These are phyloP conservation scores for Zoanthus sansibaricus DNA, from an alignment of 92 coral and sea anemone genomes.

Conservation along the genomic window DNA sequence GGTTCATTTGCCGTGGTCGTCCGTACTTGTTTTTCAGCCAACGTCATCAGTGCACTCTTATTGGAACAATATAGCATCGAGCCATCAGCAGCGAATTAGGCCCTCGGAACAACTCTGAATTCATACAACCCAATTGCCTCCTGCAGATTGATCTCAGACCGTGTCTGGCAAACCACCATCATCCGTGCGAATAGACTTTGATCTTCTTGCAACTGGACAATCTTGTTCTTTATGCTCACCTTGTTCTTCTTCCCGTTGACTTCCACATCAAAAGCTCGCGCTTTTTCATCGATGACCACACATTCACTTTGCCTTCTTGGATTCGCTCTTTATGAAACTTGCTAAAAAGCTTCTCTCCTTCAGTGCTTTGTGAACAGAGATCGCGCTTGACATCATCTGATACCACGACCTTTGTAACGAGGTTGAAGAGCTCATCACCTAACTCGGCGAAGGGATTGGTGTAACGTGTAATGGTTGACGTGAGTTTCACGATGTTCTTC, in stretches of 20 bases:
- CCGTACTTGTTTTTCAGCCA: neutral
- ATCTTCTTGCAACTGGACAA: slow-evolving; percentile 48
- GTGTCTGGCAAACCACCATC: neutral
- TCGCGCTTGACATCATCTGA: neutral
- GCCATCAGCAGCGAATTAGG: neutral
- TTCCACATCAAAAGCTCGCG: slow-evolving; percentile 51
- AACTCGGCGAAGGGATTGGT: too few species aligned
- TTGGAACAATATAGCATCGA: neutral
- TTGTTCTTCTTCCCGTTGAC: slow-evolving; percentile 35
- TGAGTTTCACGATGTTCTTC: neutral
- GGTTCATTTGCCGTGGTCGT: neutral
- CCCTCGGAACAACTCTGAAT: neutral
- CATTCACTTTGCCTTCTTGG: slow-evolving; percentile 1
- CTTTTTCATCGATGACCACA: slow-evolving; percentile 54
- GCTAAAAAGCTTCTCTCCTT: slow-evolving; percentile 27
- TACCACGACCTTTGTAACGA: too few species aligned
- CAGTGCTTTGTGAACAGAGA: slow-evolving; percentile 13
- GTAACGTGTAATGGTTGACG: neutral
- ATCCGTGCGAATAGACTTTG: slow-evolving; percentile 23
- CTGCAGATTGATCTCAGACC: neutral
- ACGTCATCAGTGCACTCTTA: neutral
- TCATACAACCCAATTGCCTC: neutral
- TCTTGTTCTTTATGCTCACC: slow-evolving; percentile 18
- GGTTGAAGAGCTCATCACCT: too few species aligned
- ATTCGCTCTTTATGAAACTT: neutral